phyloP scores from a whole-genome alignment of 2,888 invertebrate species.

The Cantharis nigra region DNA sequence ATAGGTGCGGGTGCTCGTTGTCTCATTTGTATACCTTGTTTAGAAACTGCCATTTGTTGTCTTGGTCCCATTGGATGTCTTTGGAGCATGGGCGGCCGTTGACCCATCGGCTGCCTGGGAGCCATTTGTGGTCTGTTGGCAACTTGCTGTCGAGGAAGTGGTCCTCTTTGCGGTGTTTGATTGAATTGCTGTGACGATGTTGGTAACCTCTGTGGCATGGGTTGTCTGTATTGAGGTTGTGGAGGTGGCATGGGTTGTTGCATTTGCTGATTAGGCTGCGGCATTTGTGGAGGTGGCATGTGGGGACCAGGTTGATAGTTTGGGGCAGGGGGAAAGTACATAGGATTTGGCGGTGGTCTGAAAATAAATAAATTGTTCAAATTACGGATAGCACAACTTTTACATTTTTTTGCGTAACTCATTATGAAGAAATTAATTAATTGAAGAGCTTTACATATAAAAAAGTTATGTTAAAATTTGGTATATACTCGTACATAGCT shows the following conservation, averaged over 20 bases:
- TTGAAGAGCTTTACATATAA: too few species aligned
- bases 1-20: conserved; percentile 39
- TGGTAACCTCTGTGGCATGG: conserved; percentile 26
- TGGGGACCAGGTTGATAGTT: conserved; percentile 50
- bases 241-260: conserved; percentile 34
- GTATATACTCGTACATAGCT: too few species aligned
- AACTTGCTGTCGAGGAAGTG: conserved; percentile 31
- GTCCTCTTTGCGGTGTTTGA: conserved; percentile 42
- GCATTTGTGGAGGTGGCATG: conserved; percentile 31
- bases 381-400: too few species aligned
- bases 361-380: neutral
- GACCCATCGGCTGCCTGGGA: conserved; percentile 20
- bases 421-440: too few species aligned
- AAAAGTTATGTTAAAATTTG: too few species aligned
- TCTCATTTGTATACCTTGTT: conserved; percentile 8
- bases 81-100: conserved; percentile 21
- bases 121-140: conserved; percentile 44
- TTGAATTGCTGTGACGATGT: conserved; percentile 32
- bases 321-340: conserved; percentile 50
- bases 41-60: neutral
- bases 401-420: too few species aligned
- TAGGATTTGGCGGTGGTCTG: conserved; percentile 45
- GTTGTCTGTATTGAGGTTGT: conserved; percentile 35
- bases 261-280: conserved; percentile 40
- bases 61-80: conserved; percentile 32